phyloP scores from a whole-genome alignment of 2,797 vertebrate species.

The Silurus aristotelis region DNA sequence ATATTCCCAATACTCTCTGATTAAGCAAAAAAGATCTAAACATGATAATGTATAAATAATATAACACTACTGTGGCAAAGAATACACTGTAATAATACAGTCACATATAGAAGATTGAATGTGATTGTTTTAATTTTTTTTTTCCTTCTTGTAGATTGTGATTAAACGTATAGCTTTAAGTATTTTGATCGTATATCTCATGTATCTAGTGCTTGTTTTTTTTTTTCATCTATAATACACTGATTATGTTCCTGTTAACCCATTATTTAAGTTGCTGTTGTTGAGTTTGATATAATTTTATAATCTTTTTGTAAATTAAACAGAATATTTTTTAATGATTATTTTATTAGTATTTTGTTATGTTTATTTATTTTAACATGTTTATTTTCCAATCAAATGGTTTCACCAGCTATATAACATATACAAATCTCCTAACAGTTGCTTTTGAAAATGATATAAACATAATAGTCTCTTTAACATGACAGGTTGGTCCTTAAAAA shows the following conservation, averaged over 20 bases:
- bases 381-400: not conserved
- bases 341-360: not conserved
- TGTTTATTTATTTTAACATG: not conserved
- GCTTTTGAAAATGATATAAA: not conserved
- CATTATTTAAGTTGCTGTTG: not conserved
- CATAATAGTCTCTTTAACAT: not conserved
- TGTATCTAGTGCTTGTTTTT: not conserved
- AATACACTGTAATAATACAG: not conserved
- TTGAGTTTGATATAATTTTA: not conserved
- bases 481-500: not conserved
- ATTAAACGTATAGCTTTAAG: too few species aligned
- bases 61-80: not conserved
- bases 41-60: not conserved
- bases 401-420: not conserved
- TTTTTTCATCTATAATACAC: too few species aligned
- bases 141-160: too few species aligned
- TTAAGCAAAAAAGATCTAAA: not conserved
- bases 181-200: not conserved
- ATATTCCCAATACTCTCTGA: not conserved
- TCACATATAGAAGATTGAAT: not conserved
- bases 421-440: too few species aligned
- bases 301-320: not conserved
- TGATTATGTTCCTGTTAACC: not conserved
- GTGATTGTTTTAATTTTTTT: not conserved
- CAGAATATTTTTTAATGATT: not conserved